Conservation (phyloP, 1,140 invertebrate genomes). For the Paraescarpia echinospica region DNA sequence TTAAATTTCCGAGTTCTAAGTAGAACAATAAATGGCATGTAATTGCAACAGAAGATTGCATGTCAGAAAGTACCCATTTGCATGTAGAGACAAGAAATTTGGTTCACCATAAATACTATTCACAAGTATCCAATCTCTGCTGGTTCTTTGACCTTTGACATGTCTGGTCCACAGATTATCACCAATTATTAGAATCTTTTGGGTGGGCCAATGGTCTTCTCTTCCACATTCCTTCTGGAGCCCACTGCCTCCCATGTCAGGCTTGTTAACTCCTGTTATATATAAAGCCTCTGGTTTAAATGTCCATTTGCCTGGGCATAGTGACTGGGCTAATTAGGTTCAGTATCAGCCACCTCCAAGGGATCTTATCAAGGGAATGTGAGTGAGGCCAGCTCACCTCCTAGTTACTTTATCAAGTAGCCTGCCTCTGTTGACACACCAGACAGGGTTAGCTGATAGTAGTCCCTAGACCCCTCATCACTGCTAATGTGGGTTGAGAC, state of each 20-base stretch:
- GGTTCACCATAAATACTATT: too few relatives aligned
- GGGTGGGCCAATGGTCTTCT: not conserved
- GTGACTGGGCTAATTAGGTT: not conserved
- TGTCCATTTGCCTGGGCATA: not conserved
- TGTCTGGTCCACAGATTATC: not conserved
- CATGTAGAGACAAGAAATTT: not conserved
- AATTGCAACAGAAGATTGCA: too few relatives aligned
- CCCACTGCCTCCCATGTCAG: not conserved
- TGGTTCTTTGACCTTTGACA: not conserved
- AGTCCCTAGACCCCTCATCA: not conserved
- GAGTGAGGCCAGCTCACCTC: not conserved
- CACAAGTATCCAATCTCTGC: not conserved
- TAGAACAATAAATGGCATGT: too few relatives aligned
- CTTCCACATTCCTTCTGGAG: not conserved
- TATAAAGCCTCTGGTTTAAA: slow-evolving; percentile 1
- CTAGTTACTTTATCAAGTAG: not conserved
- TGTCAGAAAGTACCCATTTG: not conserved
- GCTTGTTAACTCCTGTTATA: not conserved
- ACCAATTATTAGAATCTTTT: not conserved
- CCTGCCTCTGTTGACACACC: not conserved
- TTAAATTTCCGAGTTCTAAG: too few relatives aligned
- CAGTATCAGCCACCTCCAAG: not conserved
- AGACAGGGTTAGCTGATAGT: not conserved
- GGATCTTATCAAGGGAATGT: not conserved
- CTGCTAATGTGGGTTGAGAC: not conserved